Base-by-base conservation (phyloP, 2,888 invertebrate genomes). In the Sesamia inferens region DNA sequence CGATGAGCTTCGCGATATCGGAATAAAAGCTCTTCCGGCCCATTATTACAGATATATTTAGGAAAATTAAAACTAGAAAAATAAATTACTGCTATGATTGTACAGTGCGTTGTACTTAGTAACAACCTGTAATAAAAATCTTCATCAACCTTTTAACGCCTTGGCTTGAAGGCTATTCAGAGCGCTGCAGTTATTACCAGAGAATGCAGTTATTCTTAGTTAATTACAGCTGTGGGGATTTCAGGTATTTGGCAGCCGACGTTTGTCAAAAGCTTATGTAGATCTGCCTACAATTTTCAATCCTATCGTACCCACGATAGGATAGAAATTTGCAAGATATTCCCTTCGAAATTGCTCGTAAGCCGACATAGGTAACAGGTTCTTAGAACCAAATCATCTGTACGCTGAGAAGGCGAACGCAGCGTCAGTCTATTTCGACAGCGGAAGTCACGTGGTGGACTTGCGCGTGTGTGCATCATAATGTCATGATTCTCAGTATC, bases 401-500 rank as follows among this genome's bases (percentile, higher is more conserved):
- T 59, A 72, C 63, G 72, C 55, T 71, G 66, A 74, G 67, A 78
- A 78, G 74, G 73, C 84, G 87, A 85, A 87, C 85, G 87, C 88
- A 88, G 86, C 87, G 85, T 90, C 88, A 85, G 84, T 93, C 93
- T 93, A 94, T 94, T 94, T 95, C 88, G 91, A 92, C 91, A 91
- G 81, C 94, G 94, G 95, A 94, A 94, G 76, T 95, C 94, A 93
- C 94, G 93, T 91, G 92, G 89, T 87, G 79, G 83, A 86, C 89
- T 88, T 87, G 90, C 85, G 90, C 82, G 84, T 87, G 91, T 88
- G 89, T 91, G 92, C 93, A 93, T 90, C 90, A 89, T 92, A 94
- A 93, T 93, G 93, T 92, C 92, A 91, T 90, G 91, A 88, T 94
- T 94, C 94, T 88, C 85, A 87, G 95, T 94, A 95, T 88, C 82